Base-by-base conservation (phyloP, 2,113 vertebrate species). In the Turnix velox region DNA sequence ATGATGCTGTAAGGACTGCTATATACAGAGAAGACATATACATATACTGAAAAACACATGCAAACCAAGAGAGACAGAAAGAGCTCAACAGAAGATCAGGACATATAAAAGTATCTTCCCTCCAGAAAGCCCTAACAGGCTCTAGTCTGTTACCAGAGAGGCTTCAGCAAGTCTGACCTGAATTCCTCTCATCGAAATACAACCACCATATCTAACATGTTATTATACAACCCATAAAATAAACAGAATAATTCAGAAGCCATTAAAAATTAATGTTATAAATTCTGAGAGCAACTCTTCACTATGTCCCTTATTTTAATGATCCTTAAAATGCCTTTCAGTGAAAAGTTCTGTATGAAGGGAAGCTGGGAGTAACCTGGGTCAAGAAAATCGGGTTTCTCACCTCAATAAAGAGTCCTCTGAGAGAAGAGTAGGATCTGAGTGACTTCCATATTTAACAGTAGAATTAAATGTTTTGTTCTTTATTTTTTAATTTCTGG, bases 221-320 rank as follows among this genome's bases (percentile, higher is more conserved):
- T 79, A 72, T 79, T 77, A 94, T 80, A 92, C 62, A 72, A 92
- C 52, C 46, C 39, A 76, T 73, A 90, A 95, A 92, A 93, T 90
- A 96, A 95, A 95, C 93, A 95, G 94, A 96, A 94, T 95, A 93
- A 95, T 96, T 96, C 94, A 95, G 90, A 94, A 88, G 88, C 59
- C 77, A 83, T 95, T 90, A 94, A 96, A 96, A 88, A 93, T 95
- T 90, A 46, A 96, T 83, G 59, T 42, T 76, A 66, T 74, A 88
- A 94, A 95, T 94, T 90, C 75, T 51, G 75, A 94, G 39, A 90
- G 82, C 79, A 94, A 76, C 35, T 40, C 72, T 90, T 90, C 72
- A 73, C 58, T n/a, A 85, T 39, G n/a, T 69, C 72, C 35, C 75
- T 90, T 72, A 86, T 94, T 95, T 93, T 79, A 92, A 79, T n/a